Percentiles rank a stretch among this genome's conserved stretches.
Conservation (phyloP, 2,888 invertebrate genomes). For the Pedicia rivosa region DNA sequence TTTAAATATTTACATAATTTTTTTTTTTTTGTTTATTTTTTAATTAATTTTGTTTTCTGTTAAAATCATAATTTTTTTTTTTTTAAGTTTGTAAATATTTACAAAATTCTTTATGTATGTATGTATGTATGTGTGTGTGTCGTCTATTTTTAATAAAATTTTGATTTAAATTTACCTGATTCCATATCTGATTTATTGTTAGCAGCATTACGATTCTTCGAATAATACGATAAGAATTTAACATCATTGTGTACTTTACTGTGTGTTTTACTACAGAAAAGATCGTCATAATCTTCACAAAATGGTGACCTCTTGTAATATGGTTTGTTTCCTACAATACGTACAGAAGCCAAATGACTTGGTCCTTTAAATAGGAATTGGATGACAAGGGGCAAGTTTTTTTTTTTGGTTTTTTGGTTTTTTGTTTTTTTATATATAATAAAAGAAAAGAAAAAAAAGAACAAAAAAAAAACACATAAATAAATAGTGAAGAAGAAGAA, state of each 20-base stretch:
- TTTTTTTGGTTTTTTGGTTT: no score
- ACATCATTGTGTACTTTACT: conserved; percentile 65
- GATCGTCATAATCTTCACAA: conserved; percentile 46
- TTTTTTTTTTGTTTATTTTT: no score
- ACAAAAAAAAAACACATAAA: neutral
- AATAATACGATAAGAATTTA: conserved; percentile 74
- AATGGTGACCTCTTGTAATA: conserved; percentile 60
- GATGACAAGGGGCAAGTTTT: no score
- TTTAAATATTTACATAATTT: no score
- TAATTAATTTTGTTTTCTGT: no score
- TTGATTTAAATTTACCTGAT: conserved; percentile 12
- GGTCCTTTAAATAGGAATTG: conserved; percentile 44
- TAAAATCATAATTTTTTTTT: no score
- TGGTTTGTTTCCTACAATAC: conserved; percentile 66
- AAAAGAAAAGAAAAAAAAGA: neutral
- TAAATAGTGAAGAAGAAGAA: neutral
- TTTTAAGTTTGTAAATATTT: no score
- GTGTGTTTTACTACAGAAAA: no score
- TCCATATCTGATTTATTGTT: conserved; percentile 27
- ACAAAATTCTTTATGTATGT: no score
- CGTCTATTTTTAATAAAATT: no score
- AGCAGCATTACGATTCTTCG: conserved; percentile 58
- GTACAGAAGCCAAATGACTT: conserved; percentile 69
- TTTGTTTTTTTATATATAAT: neutral
- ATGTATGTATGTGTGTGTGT: no score